Evolutionary conservation across 2,888 invertebrate genomes (phyloP).

Genomic region (Coremacera marginata): DNA sequence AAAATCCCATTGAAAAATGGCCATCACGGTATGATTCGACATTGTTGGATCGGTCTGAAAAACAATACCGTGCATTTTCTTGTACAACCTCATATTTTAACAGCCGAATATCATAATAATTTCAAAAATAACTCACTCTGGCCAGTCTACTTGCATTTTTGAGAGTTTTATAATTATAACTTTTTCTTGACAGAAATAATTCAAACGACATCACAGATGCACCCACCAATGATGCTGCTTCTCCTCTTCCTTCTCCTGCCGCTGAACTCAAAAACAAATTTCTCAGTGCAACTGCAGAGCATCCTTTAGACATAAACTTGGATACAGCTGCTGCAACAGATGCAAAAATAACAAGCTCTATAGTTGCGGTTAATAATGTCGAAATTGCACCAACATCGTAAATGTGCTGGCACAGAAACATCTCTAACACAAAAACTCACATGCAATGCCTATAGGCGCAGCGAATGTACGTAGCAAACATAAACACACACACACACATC

Average conservation of each 20-base stretch:
- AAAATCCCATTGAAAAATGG: no score
- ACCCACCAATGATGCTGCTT: conserved; percentile 42
- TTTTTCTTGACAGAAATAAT: conserved; percentile 43
- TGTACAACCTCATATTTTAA: no score
- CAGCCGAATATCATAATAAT: no score
- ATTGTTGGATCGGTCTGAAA: no score
- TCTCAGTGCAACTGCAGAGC: neutral
- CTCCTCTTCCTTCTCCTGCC: conserved; percentile 31
- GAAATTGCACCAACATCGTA: conserved; percentile 56
- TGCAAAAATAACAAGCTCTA: conserved; percentile 1
- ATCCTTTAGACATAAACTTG: neutral
- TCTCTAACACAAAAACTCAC: conserved; percentile 34
- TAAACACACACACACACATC: conserved; percentile 5
- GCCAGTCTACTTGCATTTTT: neutral
- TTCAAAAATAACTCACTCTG: no score
- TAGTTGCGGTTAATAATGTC: conserved; percentile 44
- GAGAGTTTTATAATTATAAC: neutral
- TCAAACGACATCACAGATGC: conserved; percentile 45
- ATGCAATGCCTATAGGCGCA: conserved; percentile 16
- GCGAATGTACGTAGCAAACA: neutral
- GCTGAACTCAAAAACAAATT: conserved; percentile 42
- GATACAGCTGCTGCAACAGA: conserved; percentile 3
- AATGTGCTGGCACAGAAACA: conserved; percentile 47
- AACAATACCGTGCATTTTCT: no score
- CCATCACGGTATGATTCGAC: no score